phyloP scores from a whole-genome alignment of 1,140 invertebrate genomes.

The Arion vulgaris region DNA sequence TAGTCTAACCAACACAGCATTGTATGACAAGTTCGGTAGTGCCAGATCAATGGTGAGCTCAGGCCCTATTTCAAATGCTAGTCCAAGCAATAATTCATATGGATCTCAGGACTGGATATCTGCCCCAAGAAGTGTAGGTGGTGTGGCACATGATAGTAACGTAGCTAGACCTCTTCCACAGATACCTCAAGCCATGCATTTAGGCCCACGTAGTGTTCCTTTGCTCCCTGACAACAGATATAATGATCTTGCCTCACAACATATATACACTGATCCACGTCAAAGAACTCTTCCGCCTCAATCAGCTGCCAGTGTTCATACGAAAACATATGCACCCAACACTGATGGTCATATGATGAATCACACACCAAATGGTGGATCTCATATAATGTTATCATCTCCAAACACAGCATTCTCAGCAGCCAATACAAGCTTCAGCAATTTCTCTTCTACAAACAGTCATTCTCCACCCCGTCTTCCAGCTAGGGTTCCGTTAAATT shows the following conservation, averaged over 20 bases:
- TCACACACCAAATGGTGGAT: conserved; percentile 34
- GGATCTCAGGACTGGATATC: conserved; percentile 43
- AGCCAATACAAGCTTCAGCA: neutral
- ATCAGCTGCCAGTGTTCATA: conserved; percentile 33
- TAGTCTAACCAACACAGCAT: conserved; percentile 72
- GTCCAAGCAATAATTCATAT: conserved; percentile 69
- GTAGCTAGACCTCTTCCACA: conserved; percentile 9
- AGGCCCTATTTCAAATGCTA: conserved; percentile 74
- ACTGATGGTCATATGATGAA: conserved; percentile 7
- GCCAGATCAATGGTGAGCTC: conserved; percentile 72
- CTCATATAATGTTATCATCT: conserved; percentile 7
- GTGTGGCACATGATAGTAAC: conserved; percentile 32
- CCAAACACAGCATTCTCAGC: neutral
- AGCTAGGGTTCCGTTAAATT: conserved; percentile 79
- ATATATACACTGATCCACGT: conserved; percentile 56
- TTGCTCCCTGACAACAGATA: conserved; percentile 61
- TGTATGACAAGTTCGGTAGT: conserved; percentile 74
- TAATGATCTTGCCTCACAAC: conserved; percentile 63
- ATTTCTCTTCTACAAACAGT: neutral
- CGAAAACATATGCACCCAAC: neutral
- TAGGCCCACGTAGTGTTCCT: conserved; percentile 48
- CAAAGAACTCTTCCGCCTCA: conserved; percentile 47
- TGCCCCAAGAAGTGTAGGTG: conserved; percentile 34
- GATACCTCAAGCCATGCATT: conserved; percentile 30
- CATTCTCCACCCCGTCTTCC: conserved; percentile 58